Evolutionary conservation across 2,113 vertebrate species (phyloP).

Genomic region (Cichladusa arquata): DNA sequence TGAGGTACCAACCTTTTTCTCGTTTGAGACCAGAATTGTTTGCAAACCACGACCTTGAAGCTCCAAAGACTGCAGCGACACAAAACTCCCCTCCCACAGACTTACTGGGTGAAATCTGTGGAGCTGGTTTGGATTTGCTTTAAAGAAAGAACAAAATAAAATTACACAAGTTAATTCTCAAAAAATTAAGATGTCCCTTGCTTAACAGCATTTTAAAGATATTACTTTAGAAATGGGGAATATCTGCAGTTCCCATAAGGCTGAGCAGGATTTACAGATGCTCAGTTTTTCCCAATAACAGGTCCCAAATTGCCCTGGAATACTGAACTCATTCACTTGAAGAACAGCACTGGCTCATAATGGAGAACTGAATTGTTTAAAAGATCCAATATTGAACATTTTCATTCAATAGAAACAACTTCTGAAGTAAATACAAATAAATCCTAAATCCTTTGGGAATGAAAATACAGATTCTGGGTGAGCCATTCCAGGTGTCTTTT

Average conservation of each 20-base stretch:
- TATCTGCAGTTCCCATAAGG: neutral
- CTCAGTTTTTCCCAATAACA: neutral
- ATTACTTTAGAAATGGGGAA: neutral
- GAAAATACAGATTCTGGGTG: neutral
- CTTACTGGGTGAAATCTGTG: constrained; percentile 97
- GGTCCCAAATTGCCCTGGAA: neutral
- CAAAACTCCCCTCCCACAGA: constrained; percentile 94
- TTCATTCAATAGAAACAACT: neutral
- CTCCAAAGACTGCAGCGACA: constrained; percentile 89
- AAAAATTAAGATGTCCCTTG: neutral
- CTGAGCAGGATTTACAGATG: neutral
- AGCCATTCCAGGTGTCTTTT: neutral
- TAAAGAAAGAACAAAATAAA: constrained; percentile 65
- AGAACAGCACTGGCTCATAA: neutral
- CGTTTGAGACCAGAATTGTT: constrained; percentile 92
- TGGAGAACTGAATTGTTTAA: neutral
- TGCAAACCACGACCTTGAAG: constrained; percentile 94
- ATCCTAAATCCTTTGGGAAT: neutral
- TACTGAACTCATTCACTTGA: neutral
- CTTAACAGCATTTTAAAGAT: neutral
- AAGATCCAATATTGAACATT: neutral
- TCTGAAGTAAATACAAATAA: neutral
- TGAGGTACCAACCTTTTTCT: constrained; percentile 88
- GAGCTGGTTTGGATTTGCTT: constrained; percentile 96
- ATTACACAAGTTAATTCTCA: neutral